Evolutionary conservation across 2,888 invertebrate species (phyloP).

Genomic region (Agrenia bidenticulata): DNA sequence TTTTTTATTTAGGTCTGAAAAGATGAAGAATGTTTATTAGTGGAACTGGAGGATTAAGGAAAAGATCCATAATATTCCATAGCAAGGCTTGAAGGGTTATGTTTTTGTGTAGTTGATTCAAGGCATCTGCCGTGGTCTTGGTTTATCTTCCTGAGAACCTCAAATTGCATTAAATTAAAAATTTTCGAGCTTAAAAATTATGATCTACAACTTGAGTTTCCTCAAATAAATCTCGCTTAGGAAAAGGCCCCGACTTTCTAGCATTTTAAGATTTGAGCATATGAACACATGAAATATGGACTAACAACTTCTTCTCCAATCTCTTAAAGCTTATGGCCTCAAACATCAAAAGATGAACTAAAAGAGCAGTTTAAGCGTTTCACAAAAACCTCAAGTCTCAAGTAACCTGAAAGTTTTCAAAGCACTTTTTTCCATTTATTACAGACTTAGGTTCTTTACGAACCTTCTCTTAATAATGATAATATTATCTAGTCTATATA

Average conservation of each 20-base stretch:
- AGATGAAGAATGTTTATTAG: conserved; percentile 8
- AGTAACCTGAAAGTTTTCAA: too few relatives aligned
- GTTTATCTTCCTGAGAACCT: background rate
- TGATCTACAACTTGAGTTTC: conserved; percentile 32
- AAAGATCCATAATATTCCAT: conserved; percentile 1
- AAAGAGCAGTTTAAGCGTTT: too few relatives aligned
- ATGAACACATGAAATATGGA: conserved; percentile 5
- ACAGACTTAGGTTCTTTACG: too few relatives aligned
- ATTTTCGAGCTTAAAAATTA: conserved; percentile 31
- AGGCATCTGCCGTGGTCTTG: too few relatives aligned
- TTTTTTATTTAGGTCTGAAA: background rate
- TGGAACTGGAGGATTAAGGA: conserved; percentile 1
- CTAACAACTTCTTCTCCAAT: background rate
- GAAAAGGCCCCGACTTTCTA: conserved; percentile 7
- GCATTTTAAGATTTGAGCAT: too few relatives aligned
- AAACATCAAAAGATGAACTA: too few relatives aligned
- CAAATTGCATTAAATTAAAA: conserved; percentile 33
- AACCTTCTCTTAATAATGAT: too few relatives aligned
- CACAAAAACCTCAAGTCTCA: too few relatives aligned
- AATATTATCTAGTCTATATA: too few relatives aligned
- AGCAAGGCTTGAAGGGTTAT: background rate
- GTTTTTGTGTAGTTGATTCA: too few relatives aligned
- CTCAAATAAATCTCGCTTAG: conserved; percentile 34
- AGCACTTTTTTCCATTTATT: too few relatives aligned
- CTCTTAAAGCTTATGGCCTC: too few relatives aligned